phyloP scores from a whole-genome alignment of 2,888 invertebrate genomes.

The Lithophane ornitopus region DNA sequence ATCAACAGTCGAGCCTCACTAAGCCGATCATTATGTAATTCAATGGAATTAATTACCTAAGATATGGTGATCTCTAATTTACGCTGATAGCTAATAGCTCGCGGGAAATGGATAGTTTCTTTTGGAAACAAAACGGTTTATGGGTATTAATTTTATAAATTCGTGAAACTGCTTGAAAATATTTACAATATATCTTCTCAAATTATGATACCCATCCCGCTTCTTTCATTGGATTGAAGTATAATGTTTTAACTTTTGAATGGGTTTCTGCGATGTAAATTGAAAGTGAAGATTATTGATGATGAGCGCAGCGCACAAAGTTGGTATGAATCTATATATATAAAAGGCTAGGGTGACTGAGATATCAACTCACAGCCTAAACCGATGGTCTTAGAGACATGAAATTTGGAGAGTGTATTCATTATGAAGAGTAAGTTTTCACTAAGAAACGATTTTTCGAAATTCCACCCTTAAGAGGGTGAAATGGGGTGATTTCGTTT shows the following conservation, averaged over 20 bases:
- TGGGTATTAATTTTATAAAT: not conserved
- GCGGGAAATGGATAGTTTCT: not conserved
- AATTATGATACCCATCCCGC: no score
- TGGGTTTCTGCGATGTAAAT: no score
- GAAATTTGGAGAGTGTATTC: no score
- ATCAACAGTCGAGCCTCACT: constrained; percentile 1
- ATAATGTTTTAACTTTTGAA: not conserved
- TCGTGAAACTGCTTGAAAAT: not conserved
- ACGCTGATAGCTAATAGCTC: not conserved
- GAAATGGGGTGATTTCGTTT: no score
- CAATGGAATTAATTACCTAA: not conserved
- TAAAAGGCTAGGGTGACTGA: no score
- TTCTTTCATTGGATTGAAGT: not conserved
- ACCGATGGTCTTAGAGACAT: no score
- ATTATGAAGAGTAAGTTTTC: no score
- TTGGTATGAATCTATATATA: not conserved
- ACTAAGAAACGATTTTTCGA: no score
- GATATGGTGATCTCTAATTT: not conserved
- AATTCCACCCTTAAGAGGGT: no score
- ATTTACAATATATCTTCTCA: not conserved
- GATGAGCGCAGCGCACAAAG: not conserved
- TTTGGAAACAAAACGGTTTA: not conserved
- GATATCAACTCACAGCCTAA: no score
- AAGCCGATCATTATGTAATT: not conserved
- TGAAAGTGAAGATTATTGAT: no score